These are phyloP conservation scores for Columbina picui DNA, from an alignment of 2,113 vertebrate species.

Conservation along the genomic window DNA sequence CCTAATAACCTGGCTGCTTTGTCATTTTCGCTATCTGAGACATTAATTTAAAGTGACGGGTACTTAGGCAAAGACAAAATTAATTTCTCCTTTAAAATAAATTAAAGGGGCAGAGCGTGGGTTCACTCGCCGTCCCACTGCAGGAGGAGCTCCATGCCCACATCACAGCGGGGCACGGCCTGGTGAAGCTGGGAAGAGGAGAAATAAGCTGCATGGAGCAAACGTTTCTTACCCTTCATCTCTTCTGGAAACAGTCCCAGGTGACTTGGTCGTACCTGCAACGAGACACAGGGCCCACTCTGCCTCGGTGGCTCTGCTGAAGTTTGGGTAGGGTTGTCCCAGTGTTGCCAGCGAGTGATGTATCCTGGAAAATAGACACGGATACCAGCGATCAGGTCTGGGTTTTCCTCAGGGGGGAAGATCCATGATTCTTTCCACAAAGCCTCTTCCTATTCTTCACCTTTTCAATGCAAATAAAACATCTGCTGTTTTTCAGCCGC, in stretches of 20 bases:
- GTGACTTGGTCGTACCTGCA: not conserved
- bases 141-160: fast-evolving
- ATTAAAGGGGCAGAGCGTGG: conserved; percentile 11
- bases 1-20: conserved; percentile 81
- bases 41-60: conserved; percentile 78
- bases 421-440: not conserved
- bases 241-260: not conserved
- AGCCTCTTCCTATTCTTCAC: not conserved
- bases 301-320: not conserved
- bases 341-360: fast-evolving
- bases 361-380: not conserved
- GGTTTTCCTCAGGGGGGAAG: not conserved
- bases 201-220: not conserved
- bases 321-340: not conserved
- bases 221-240: not conserved
- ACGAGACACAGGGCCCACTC: fast-evolving
- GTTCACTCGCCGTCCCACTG: fast-evolving
- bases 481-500: not conserved
- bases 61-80: conserved; percentile 76
- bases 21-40: conserved; percentile 72
- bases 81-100: conserved; percentile 72
- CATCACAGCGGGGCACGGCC: fast-evolving
- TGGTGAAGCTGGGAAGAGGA: not conserved
- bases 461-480: not conserved
- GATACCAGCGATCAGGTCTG: not conserved